Conservation (phyloP, 2,888 invertebrate genomes). For the Tipula unca region DNA sequence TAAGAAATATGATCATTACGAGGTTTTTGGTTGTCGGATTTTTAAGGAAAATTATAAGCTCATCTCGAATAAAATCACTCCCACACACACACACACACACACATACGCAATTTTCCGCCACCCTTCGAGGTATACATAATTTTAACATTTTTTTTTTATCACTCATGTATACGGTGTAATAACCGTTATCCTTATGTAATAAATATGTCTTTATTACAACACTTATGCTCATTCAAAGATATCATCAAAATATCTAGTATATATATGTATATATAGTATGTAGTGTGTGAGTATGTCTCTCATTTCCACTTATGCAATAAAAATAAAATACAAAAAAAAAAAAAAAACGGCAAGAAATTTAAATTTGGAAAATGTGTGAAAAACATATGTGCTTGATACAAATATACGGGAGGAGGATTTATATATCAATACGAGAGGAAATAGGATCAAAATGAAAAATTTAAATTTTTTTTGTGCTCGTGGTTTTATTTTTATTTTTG, state of each 20-base stretch:
- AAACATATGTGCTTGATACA: neutral
- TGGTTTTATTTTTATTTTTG: neutral
- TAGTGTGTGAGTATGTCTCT: neutral
- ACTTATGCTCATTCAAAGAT: conserved; percentile 14
- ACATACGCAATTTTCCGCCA: neutral
- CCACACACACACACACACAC: neutral
- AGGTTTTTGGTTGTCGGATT: neutral
- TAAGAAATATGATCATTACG: neutral
- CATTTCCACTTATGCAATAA: neutral
- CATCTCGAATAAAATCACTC: neutral
- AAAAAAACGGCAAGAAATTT: neutral
- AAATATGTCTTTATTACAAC: neutral
- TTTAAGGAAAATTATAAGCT: neutral
- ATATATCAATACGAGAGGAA: neutral
- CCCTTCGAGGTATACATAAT: neutral
- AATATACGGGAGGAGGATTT: neutral
- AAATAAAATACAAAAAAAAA: neutral
- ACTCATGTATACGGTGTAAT: neutral
- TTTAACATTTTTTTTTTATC: neutral
- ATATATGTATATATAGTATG: neutral
- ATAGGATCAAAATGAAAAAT: conserved; percentile 8
- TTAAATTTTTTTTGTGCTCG: neutral
- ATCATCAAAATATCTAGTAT: neutral
- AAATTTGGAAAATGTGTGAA: conserved; percentile 8
- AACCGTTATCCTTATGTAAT: conserved; percentile 14